These are phyloP conservation scores for Augiades crinisus DNA, from an alignment of 2,888 invertebrate species.

Conservation along the genomic window DNA sequence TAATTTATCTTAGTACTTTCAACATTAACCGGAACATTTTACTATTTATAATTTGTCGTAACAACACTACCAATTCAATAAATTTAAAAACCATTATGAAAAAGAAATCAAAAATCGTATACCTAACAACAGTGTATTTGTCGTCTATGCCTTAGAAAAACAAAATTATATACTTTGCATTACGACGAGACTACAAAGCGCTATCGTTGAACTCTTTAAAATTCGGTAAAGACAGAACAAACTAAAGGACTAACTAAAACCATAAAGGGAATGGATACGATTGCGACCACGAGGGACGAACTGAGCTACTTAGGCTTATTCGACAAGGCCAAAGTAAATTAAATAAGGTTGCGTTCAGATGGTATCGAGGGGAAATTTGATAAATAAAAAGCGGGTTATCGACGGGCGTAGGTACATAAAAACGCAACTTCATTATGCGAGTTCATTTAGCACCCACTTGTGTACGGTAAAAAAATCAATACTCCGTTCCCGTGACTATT, in stretches of 20 bases:
- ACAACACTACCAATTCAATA: too few species aligned
- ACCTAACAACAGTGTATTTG: neutral
- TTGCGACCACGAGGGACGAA: neutral
- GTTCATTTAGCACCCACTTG: slow-evolving; percentile 1
- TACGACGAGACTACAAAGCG: neutral
- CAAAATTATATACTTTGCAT: neutral
- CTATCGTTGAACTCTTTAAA: neutral
- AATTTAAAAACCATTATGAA: too few species aligned
- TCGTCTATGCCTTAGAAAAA: neutral
- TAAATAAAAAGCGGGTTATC: slow-evolving; percentile 44
- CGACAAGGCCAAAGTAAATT: slow-evolving; percentile 35
- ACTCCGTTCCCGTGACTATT: neutral
- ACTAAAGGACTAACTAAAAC: neutral
- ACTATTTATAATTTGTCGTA: too few species aligned
- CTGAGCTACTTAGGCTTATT: too few species aligned
- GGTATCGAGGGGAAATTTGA: slow-evolving; percentile 53
- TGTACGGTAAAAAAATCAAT: neutral
- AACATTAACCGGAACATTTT: too few species aligned
- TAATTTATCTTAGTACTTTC: too few species aligned
- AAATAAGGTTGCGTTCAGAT: slow-evolving; percentile 44
- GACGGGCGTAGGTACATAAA: slow-evolving; percentile 40
- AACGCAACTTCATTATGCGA: slow-evolving; percentile 48
- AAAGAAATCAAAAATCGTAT: neutral
- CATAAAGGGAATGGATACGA: neutral
- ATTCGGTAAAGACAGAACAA: neutral